These are phyloP conservation scores for Phortica variegata DNA, from an alignment of 1,140 invertebrate species.

Conservation along the genomic window DNA sequence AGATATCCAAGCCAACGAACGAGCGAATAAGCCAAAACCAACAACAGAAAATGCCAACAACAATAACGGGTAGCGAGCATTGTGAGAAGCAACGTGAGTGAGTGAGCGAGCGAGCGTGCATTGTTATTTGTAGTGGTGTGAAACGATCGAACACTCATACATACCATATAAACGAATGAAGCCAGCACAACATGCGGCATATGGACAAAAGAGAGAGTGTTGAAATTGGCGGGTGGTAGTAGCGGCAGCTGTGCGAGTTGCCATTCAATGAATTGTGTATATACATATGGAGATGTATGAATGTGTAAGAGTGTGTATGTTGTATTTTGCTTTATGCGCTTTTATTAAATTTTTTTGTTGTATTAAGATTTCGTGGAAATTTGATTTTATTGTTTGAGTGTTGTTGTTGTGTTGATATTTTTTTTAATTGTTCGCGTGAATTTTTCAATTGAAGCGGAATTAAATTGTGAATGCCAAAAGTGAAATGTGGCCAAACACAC, in stretches of 20 bases:
- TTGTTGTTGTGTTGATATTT: too few species aligned
- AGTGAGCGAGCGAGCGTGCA: too few species aligned
- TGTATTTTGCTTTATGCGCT: constrained; percentile 12
- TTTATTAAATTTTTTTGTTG: constrained; percentile 25
- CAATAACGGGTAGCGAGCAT: too few species aligned
- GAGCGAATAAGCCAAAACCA: constrained; percentile 16
- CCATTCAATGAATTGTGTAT: constrained; percentile 50
- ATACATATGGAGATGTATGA: too few species aligned
- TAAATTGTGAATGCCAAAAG: constrained; percentile 32
- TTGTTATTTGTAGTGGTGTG: too few species aligned
- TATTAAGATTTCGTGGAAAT: constrained; percentile 30
- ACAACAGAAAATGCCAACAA: constrained; percentile 29
- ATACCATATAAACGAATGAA: too few species aligned
- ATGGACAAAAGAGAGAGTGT: constrained; percentile 11
- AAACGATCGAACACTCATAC: too few species aligned
- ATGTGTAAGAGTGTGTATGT: too few species aligned
- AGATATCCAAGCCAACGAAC: constrained; percentile 8
- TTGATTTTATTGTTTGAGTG: too few species aligned
- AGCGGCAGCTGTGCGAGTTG: constrained; percentile 13
- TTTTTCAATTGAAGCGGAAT: constrained; percentile 54
- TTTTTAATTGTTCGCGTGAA: constrained; percentile 56
- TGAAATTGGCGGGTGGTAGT: constrained; percentile 11
- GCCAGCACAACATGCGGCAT: too few species aligned
- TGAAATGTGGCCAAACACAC: constrained; percentile 51
- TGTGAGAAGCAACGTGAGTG: too few species aligned